Evolutionary conservation across 2,113 vertebrate species (phyloP), one percentile per base, ranked within the genome.

Genomic region (Cavia aperea): DNA sequence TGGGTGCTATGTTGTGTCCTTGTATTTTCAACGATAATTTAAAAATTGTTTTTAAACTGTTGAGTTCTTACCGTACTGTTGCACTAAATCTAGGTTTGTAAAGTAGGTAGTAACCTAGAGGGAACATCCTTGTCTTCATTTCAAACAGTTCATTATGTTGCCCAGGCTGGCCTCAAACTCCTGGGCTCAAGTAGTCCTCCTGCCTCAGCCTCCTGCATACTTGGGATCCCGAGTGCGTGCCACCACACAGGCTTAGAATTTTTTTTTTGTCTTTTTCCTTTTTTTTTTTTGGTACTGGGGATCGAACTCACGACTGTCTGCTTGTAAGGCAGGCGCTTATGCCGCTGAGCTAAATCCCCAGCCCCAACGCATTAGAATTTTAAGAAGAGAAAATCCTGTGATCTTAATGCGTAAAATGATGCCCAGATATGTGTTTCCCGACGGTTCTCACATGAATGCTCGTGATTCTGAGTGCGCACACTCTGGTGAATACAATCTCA

Each of bases 1-100:
- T 16, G 2, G 36, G 49, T 8, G 43, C 19, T 65, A 7, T 56
- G 12, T 4, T 36, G 49, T 14, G 18, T 13, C 62, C 70, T 78
- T 66, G 36, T 23, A 31, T 91, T 86, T 85, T 72, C 14, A 72
- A 60, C 23, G 9, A 24, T n/a, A 95, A 94, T 92, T 70, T 94
- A 92, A 86, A 63, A 75, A 77, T 29, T 14, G 2, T 51, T 63
- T 86, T 94, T 72, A 46, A 16, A 63, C 72, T 86, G 77, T 8
- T 29, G 33, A 73, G 51, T 90, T 70, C 56, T 88, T 90, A 94
- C 39, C 3, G 51, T 90, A 51, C 43, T 93, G 65, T 94, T 46
- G 23, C n/a, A 86, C 33, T 33, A 79, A 88, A 60, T 63, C 7
- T 68, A 39, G 36, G 75, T 46, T 88, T 95, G 33, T 88, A 87